Percentiles rank a stretch among this genome's conserved stretches.
phyloP scores from a whole-genome alignment of 2,888 invertebrate species.

The Gastrophysa polygoni region DNA sequence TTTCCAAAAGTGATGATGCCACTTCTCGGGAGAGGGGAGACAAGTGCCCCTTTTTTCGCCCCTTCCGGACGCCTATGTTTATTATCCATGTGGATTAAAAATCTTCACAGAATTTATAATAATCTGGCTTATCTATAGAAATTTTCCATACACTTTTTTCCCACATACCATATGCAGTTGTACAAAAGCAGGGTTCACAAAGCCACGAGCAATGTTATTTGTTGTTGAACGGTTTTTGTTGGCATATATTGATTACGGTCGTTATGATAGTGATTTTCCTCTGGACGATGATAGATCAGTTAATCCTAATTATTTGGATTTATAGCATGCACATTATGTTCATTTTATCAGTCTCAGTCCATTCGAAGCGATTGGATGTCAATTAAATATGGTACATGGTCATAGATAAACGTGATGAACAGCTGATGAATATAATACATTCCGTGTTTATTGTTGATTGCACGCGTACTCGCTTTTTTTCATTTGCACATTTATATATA shows the following conservation, averaged over 20 bases:
- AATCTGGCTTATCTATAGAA: neutral
- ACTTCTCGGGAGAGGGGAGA: no score
- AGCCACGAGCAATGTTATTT: slow-evolving; percentile 6
- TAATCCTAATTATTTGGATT: slow-evolving; percentile 13
- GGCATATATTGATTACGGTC: slow-evolving; percentile 22
- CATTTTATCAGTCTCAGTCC: slow-evolving; percentile 1
- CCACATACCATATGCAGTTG: neutral
- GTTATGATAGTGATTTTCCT: slow-evolving; percentile 20
- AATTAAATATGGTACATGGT: neutral
- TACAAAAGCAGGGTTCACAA: neutral
- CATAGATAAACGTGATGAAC: neutral
- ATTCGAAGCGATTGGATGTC: neutral
- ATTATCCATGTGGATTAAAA: no score
- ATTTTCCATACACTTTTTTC: neutral
- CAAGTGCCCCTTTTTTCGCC: no score
- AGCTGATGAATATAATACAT: no score
- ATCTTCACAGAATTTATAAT: no score
- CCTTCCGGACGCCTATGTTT: no score
- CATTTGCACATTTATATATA: no score
- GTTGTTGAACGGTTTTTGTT: slow-evolving; percentile 18
- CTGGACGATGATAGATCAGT: slow-evolving; percentile 10
- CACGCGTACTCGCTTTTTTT: no score
- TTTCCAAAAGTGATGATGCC: no score
- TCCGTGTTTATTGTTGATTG: no score
- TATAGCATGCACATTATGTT: neutral